Evolutionary conservation across 2,113 vertebrate species (phyloP), one percentile per base, ranked within the genome.

Genomic region (Otolemur garnettii): DNA sequence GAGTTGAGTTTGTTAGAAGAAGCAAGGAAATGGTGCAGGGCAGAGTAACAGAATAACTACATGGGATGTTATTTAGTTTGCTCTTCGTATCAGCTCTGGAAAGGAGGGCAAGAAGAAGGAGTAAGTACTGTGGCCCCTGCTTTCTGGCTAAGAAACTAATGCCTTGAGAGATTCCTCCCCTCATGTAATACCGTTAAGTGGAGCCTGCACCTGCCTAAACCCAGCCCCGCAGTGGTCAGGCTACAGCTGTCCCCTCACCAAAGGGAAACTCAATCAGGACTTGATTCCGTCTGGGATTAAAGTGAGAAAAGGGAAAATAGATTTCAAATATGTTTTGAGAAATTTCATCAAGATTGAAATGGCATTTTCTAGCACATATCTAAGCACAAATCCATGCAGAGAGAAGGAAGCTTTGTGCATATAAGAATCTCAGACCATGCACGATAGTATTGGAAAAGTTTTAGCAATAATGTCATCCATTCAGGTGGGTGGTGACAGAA

Each of bases 311-410:
- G 55, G n/a, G 62, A 82, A 77, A 77, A 66, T 14, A 26, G 71
- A 55, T 88, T 83, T 87, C 53, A 71, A 78, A 69, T 83, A 30
- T 28, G 82, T 91, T 81, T 87, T 35, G 38, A 75, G 81, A 74
- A 57, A 87, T 62, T 91, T 74, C 15, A 19, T 80, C 11, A 24
- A n/a, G 26, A 82, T 55, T 2, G 13, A 94, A 91, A 77, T 26
- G 92, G 60, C 42, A 87, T 87, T 71, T 87, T 62, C 42, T 75
- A 75, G 53, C 69, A 82, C n/a, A 10, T 6, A 24, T 28, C 45
- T 80, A 57, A 26, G 80, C 45, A 81, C 59, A 75, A 33, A 85
- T 2, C 14, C 11, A 15, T 8, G 45, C n/a, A 19, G 60, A 77
- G 33, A 57, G 55, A 69, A 62, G 28, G 64, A 7, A 62, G 71